Evolutionary conservation across 2,113 vertebrate species (phyloP).

Genomic region (Gnathonemus echidnorhynchus): DNA sequence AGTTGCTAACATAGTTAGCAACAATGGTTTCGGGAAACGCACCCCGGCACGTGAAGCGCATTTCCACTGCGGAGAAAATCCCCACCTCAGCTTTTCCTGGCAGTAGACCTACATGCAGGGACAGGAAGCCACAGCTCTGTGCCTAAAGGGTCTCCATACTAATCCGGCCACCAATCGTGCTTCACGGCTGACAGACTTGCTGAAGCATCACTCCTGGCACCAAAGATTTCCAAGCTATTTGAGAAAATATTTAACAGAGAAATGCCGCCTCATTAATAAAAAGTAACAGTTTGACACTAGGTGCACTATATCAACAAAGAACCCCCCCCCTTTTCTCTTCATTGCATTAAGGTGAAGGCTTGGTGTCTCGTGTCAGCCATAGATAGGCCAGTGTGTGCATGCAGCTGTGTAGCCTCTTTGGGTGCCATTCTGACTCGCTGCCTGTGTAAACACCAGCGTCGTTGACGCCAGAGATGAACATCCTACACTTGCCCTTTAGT

Average conservation of each 20-base stretch:
- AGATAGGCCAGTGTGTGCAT: background rate
- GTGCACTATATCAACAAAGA: too few species aligned
- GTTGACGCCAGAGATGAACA: background rate
- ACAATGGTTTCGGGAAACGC: too few species aligned
- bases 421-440: background rate
- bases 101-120: background rate
- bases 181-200: constrained; percentile 10
- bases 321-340: background rate
- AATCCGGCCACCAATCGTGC: background rate
- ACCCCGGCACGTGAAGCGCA: background rate
- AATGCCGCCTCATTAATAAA: background rate
- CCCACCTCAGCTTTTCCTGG: background rate
- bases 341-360: background rate
- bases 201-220: background rate
- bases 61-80: background rate
- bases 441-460: background rate
- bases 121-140: background rate
- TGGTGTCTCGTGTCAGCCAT: background rate
- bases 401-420: background rate
- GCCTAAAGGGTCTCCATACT: background rate
- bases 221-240: background rate
- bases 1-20: too few species aligned
- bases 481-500: background rate
- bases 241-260: background rate
- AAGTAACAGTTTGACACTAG: background rate